Evolutionary conservation across 2,888 invertebrate genomes (phyloP).

Genomic region (Strigamia maritima): DNA sequence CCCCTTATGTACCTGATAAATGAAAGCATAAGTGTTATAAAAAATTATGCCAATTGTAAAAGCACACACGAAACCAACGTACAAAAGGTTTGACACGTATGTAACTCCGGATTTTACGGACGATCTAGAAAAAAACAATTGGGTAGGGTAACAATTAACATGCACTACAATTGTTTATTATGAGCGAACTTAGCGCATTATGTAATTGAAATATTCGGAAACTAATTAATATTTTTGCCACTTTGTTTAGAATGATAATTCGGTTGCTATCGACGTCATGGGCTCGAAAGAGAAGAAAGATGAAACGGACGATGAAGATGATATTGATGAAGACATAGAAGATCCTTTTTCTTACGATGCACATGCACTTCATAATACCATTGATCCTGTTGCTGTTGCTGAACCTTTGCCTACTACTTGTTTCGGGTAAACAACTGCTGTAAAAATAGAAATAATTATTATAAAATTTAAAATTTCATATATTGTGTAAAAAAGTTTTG

Average conservation of each 20-base stretch:
- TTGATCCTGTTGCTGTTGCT: conserved; percentile 1
- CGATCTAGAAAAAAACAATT: not conserved
- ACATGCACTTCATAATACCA: not conserved
- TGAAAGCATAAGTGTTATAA: not conserved
- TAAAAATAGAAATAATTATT: not conserved
- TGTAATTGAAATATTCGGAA: not conserved
- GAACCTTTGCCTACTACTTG: conserved; percentile 22
- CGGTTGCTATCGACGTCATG: not conserved
- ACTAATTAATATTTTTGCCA: not conserved
- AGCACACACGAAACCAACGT: not conserved
- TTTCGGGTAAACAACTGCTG: conserved; percentile 15
- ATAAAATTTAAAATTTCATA: not conserved
- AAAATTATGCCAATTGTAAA: not conserved
- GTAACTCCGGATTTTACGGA: not conserved
- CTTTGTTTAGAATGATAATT: not conserved
- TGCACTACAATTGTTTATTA: not conserved
- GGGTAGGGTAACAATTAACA: not conserved
- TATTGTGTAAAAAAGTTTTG: not conserved
- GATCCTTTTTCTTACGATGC: conserved; percentile 26
- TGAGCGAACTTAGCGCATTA: not conserved
- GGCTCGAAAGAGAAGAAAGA: not conserved
- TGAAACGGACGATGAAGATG: conserved; percentile 33
- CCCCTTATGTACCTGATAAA: not conserved
- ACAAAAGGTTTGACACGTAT: conserved; percentile 24
- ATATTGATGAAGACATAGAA: conserved; percentile 34